A percentile compares a stretch with the other conserved stretches of the same genome.
phyloP scores from a whole-genome alignment of 2,113 vertebrate species.

The Dipodomys spectabilis region DNA sequence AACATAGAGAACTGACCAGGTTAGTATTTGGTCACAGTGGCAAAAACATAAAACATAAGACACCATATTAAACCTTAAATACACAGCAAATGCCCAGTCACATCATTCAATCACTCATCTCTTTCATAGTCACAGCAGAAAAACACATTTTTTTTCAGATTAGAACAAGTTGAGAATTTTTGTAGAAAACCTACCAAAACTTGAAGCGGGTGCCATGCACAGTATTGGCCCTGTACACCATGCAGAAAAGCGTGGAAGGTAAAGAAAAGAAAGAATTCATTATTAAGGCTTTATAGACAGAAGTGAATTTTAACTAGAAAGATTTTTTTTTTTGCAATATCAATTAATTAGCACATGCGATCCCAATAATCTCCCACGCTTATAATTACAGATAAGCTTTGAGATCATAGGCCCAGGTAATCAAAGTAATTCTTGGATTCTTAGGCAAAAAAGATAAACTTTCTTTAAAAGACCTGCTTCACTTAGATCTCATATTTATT shows the following conservation, averaged over 20 bases:
- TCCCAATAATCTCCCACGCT: conserved; percentile 72
- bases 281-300: conserved; percentile 87
- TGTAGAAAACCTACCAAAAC: conserved; percentile 90
- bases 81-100: conserved; percentile 77
- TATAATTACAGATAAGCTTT: conserved; percentile 78
- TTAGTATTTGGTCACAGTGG: conserved; percentile 55
- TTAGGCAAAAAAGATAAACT: conserved; percentile 70
- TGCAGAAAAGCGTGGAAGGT: conserved; percentile 90
- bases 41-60: conserved; percentile 78
- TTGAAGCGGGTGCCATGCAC: conserved; percentile 92
- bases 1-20: conserved; percentile 11
- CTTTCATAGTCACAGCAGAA: conserved; percentile 81
- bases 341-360: conserved; percentile 85
- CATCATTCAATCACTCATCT: conserved; percentile 79
- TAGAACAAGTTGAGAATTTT: conserved; percentile 86
- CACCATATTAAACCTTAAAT: conserved; percentile 75
- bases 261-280: conserved; percentile 90
- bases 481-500: conserved; percentile 40
- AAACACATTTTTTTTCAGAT: conserved; percentile 79
- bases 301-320: conserved; percentile 84
- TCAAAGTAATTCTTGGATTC: conserved; percentile 85
- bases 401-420: conserved; percentile 74
- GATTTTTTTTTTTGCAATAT: conserved; percentile 80
- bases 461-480: conserved; percentile 30
- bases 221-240: conserved; percentile 91